phyloP scores from a whole-genome alignment of 2,797 vertebrate genomes.

The Platalea minor region DNA sequence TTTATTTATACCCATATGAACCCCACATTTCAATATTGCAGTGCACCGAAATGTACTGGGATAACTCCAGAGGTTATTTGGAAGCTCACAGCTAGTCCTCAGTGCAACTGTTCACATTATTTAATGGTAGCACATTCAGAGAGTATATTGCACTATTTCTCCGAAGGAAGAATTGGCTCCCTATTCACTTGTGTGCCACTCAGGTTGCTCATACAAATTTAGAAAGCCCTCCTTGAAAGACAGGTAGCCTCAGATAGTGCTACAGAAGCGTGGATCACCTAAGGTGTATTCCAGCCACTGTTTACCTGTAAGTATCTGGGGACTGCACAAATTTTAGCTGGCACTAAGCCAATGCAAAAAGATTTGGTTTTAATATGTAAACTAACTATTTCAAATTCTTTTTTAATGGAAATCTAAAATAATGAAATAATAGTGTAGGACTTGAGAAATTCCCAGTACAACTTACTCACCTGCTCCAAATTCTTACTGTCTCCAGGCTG shows the following conservation, averaged over 20 bases:
- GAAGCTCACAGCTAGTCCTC: neutral
- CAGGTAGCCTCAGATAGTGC: neutral
- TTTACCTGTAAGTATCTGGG: neutral
- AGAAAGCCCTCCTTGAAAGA: neutral
- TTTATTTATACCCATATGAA: neutral
- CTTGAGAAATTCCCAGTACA: conserved; percentile 1
- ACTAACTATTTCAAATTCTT: neutral
- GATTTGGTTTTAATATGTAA: neutral
- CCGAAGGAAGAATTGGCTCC: neutral
- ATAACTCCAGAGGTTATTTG: neutral
- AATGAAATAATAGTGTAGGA: neutral
- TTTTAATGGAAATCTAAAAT: neutral
- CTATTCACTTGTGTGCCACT: neutral
- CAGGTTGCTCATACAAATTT: neutral
- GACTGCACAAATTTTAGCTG: neutral
- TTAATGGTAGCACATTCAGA: neutral
- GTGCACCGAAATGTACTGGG: neutral
- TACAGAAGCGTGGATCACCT: neutral
- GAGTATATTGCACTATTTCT: neutral
- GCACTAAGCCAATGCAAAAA: neutral
- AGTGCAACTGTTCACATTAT: neutral
- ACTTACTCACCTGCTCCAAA: neutral
- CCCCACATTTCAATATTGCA: neutral
- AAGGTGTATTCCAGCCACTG: neutral
- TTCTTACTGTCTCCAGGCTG: neutral